A percentile compares a stretch with the other conserved stretches of the same genome.
phyloP scores from a whole-genome alignment of 1,140 invertebrate species.

The Bathynomus jamesi region DNA sequence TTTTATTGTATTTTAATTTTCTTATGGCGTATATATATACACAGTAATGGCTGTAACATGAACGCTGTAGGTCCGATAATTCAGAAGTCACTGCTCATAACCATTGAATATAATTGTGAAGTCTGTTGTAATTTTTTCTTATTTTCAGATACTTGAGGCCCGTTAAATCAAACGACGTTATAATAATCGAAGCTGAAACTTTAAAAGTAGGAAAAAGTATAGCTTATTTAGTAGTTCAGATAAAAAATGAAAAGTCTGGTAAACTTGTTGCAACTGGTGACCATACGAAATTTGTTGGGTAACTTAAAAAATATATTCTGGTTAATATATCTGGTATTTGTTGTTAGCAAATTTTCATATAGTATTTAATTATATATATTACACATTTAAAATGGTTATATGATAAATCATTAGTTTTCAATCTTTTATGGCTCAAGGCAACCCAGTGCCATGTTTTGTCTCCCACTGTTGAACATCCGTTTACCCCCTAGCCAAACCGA shows the following conservation, averaged over 20 bases:
- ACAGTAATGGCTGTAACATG: too few species aligned
- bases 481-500: too few species aligned
- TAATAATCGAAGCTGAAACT: constrained; percentile 70
- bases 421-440: too few species aligned
- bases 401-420: not conserved
- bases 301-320: not conserved
- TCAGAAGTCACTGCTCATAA: too few species aligned
- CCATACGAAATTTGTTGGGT: constrained; percentile 67
- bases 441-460: too few species aligned
- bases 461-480: too few species aligned
- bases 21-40: not conserved
- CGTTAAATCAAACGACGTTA: constrained; percentile 63
- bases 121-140: constrained; percentile 36
- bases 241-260: constrained; percentile 62
- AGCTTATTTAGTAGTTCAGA: constrained; percentile 69
- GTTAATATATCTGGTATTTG: not conserved
- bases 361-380: not conserved
- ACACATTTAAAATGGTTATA: not conserved
- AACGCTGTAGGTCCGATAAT: too few species aligned
- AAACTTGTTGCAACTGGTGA: constrained; percentile 63
- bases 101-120: not conserved
- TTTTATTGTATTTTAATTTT: not conserved
- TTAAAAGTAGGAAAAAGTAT: constrained; percentile 66
- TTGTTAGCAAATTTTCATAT: too few species aligned
- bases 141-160: constrained; percentile 59